Conservation (phyloP, 2,113 vertebrate species). For the Catharus minimus region DNA sequence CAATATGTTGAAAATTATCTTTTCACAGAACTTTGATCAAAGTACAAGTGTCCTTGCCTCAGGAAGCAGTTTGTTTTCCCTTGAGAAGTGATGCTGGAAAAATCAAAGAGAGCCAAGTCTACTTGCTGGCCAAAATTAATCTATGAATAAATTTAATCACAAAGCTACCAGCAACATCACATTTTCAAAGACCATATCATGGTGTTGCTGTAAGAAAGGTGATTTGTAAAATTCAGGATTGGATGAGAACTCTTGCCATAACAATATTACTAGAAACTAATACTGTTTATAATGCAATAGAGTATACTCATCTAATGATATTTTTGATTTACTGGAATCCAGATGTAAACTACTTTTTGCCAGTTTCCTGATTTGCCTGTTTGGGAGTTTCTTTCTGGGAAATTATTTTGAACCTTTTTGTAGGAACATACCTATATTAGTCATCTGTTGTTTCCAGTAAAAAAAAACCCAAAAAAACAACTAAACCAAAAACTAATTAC, state of each 20-base stretch:
- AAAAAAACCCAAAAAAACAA: not conserved
- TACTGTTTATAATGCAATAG: not conserved
- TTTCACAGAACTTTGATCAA: constrained; percentile 35
- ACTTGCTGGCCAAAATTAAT: not conserved
- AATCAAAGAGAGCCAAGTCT: not conserved
- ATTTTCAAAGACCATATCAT: not conserved
- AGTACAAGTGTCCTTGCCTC: constrained; percentile 21
- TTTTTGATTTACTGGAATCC: not conserved
- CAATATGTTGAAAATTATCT: constrained; percentile 18
- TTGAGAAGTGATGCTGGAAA: constrained; percentile 6
- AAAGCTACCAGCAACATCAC: not conserved
- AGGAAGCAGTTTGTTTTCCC: constrained; percentile 3
- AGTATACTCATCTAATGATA: not conserved
- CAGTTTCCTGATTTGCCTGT: not conserved
- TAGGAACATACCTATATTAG: not conserved
- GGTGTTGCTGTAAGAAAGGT: not conserved
- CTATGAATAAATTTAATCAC: not conserved
- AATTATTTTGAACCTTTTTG: not conserved
- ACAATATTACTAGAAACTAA: not conserved
- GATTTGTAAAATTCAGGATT: not conserved
- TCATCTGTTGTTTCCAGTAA: not conserved
- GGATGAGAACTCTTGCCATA: not conserved
- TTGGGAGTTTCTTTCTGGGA: not conserved
- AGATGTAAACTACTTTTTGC: not conserved
- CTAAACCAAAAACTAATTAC: not conserved